Evolutionary conservation across 2,797 vertebrate genomes (phyloP), one percentile per base, ranked within the genome.

Genomic region (Sebastes cheni): DNA sequence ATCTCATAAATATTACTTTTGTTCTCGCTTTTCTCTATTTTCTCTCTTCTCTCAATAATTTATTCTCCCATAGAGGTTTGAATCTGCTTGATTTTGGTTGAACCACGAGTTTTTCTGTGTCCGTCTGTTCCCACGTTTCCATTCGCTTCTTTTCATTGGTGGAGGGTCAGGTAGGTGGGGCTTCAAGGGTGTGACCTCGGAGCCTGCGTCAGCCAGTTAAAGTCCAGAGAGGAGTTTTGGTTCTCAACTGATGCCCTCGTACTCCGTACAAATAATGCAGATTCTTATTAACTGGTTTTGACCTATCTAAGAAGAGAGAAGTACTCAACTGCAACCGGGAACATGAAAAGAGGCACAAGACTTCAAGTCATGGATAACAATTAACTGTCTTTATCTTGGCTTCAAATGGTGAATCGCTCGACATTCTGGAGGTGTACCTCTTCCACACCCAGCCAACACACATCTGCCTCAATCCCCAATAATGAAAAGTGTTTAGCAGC

Each of bases 1-100:
- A 93, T 92, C 86, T 95, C 93, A 94, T 96, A 96, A 96, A 96
- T 96, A 96, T 91, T 91, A 80, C 82, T 92, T 93, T 90, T 92
- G 74, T 89, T 93, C 86, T 79, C 2, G 29, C 67, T 86, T 79
- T 50, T 71, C 60, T 89, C 72, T 55, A 54, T 34, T 67, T 23
- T 66, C n/a, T 75, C 42, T 73, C 67, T 56, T 54, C 59, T 82
- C 66, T 84, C 87, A 93, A 94, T 94, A 92, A 92, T 89, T 94
- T 93, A 94, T 89, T 94, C 89, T 93, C 89, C 88, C 86, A 84
- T 86, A 92, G 92, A 94, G 88, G 91, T 94, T 95, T 88, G 85
- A 87, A 74, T 86, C 86, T 86, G 82, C 83, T 79, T 90, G 74
- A 88, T 91, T 94, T 94, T 94, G 92, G 92, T 94, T 87, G 83